Percentiles rank a stretch among this genome's conserved stretches.
phyloP scores from a whole-genome alignment of 2,113 vertebrate genomes.

The Misgurnus anguillicaudatus region DNA sequence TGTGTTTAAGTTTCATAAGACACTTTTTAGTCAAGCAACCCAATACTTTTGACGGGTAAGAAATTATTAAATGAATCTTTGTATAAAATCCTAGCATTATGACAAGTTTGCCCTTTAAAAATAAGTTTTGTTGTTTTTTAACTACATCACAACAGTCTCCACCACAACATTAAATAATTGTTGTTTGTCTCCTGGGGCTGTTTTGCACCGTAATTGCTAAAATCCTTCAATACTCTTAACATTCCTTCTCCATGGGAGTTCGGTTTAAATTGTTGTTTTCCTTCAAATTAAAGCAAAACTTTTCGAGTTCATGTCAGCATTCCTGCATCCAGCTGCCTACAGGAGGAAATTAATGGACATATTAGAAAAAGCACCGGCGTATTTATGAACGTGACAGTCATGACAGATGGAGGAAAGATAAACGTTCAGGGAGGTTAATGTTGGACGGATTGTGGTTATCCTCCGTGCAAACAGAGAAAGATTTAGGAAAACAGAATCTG shows the following conservation, averaged over 20 bases:
- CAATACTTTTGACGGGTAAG: too few relatives aligned
- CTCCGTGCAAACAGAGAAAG: slow-evolving; percentile 35
- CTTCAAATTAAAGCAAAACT: slow-evolving; percentile 22
- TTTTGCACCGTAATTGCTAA: slow-evolving; percentile 35
- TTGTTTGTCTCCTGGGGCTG: slow-evolving; percentile 33
- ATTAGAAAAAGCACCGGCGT: slow-evolving; percentile 12
- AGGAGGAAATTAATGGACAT: slow-evolving; percentile 26
- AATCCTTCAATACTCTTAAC: slow-evolving; percentile 24
- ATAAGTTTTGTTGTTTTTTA: neutral
- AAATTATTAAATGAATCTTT: neutral
- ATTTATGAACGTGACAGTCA: neutral
- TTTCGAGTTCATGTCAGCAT: slow-evolving; percentile 1
- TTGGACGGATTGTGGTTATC: slow-evolving; percentile 43
- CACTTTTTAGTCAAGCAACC: neutral
- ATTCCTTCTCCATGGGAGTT: slow-evolving; percentile 22
- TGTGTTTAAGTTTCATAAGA: too few relatives aligned
- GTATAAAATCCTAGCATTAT: neutral
- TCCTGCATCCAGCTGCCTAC: slow-evolving; percentile 16
- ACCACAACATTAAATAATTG: slow-evolving; percentile 30
- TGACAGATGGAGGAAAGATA: neutral
- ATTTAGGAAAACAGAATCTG: slow-evolving; percentile 6
- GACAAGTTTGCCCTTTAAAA: neutral
- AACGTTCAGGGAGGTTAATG: neutral
- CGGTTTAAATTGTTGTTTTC: slow-evolving; percentile 3
- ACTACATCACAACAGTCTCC: neutral